These are phyloP conservation scores for Chrysina gloriosa DNA, from an alignment of 2,888 invertebrate genomes.

Conservation along the genomic window DNA sequence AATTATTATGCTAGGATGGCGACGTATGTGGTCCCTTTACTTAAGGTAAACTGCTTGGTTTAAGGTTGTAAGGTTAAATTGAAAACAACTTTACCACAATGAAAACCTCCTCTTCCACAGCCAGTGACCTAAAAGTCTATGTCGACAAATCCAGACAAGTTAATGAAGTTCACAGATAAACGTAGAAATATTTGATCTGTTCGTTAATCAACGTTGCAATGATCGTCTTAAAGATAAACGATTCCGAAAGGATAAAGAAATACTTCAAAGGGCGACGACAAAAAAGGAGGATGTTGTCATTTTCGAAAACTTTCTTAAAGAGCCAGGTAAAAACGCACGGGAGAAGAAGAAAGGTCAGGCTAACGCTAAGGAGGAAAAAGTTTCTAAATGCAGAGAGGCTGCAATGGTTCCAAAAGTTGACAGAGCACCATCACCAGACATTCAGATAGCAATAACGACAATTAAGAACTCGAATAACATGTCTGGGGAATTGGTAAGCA, in stretches of 20 bases:
- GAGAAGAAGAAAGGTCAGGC: not conserved
- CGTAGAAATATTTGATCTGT: slow-evolving; percentile 17
- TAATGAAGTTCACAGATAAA: slow-evolving; percentile 6
- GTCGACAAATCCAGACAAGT: slow-evolving; percentile 34
- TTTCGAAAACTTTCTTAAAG: not conserved
- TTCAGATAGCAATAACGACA: too few relatives aligned
- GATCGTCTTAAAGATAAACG: not conserved
- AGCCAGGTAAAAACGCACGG: not conserved
- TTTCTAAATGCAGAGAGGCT: not conserved
- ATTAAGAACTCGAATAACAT: too few relatives aligned
- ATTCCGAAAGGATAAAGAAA: not conserved
- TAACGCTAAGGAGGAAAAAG: not conserved
- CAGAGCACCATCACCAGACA: too few relatives aligned
- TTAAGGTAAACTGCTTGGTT: too few relatives aligned
- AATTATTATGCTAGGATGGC: too few relatives aligned
- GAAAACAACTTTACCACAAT: slow-evolving; percentile 40
- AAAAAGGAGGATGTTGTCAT: not conserved
- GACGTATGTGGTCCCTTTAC: too few relatives aligned
- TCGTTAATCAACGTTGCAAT: slow-evolving; percentile 23
- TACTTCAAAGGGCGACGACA: not conserved
- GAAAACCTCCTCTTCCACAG: slow-evolving; percentile 19
- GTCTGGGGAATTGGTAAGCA: too few relatives aligned
- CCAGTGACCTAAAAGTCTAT: slow-evolving; percentile 26
- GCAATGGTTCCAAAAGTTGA: not conserved
- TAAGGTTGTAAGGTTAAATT: slow-evolving; percentile 28